Percentiles rank a stretch among this genome's conserved stretches.
These are phyloP conservation scores for Lepisosteus osseus DNA, from an alignment of 2,113 vertebrate species.

Conservation along the genomic window DNA sequence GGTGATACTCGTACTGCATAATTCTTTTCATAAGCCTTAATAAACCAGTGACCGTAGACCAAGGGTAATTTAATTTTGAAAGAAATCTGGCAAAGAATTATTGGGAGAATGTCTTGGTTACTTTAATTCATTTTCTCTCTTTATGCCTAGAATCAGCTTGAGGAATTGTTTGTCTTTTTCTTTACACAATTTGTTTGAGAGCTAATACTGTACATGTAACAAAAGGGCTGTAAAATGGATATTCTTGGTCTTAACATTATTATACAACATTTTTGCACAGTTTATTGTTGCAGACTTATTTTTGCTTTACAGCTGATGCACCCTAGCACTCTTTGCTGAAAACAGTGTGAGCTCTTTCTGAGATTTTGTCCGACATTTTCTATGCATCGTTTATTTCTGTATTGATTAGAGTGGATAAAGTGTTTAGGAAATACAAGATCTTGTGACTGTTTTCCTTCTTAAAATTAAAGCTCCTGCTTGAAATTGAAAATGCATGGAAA, in stretches of 20 bases:
- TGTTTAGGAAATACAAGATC: conserved; percentile 20
- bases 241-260: no score
- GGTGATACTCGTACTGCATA: not conserved
- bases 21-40: not conserved
- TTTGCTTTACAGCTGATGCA: no score
- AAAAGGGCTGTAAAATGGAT: no score
- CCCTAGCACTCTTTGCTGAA: no score
- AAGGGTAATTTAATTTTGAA: not conserved
- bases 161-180: not conserved
- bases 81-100: not conserved
- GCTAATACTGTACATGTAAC: not conserved
- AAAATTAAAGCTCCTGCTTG: conserved; percentile 13
- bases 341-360: no score
- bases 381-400: no score
- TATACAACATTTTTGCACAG: no score
- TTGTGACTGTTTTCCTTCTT: conserved; percentile 10
- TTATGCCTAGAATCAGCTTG: not conserved
- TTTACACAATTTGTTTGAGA: no score
- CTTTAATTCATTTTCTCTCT: no score
- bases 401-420: conserved; percentile 4
- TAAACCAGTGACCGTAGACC: not conserved
- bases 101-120: not conserved
- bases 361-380: no score
- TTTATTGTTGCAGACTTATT: no score
- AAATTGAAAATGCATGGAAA: conserved; percentile 16